Base-by-base conservation (phyloP, 2,113 vertebrate genomes). In the Mobula birostris region DNA sequence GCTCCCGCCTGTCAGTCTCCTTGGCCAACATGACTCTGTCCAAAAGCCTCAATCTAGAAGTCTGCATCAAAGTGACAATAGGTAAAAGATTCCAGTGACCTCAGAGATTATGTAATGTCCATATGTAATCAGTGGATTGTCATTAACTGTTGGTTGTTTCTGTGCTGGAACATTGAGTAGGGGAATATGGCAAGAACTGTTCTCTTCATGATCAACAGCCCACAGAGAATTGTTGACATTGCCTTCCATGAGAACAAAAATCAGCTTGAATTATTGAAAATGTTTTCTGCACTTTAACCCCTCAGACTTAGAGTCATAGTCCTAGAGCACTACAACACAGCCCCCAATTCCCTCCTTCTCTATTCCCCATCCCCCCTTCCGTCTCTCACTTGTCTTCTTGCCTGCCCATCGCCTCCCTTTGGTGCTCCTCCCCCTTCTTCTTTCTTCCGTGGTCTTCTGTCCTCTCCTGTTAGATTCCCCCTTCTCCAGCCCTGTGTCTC, bases 31-130 rank as follows among this genome's bases (percentile, higher is more conserved):
- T 88, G 21, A 12, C 58, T 91, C 68, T 68, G 87, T 91, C 66
- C n/a, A n/a, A 68, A 15, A 68, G 63, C 87, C 87, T 91, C 68
- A 63, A 68, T 91, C 87, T 91, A 21, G 63, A 91, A 68, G 87
- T 91, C 87, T 40, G 68, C 63, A n/a, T 91, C 87, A 91, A 91
- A 91, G 36, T 68, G 29, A n/a, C 21, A 21, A 15, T n/a, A 91
- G 87, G 66, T 91, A 29, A 91, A 0, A 91, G 68, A 15, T 2
- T n/a, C 68, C 14, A 68, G 17, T 91, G 63, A 91, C 29, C 15
- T 36, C 87, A 68, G 63, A 32, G 61, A 91, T 91, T 68, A 17
- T 63, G 36, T 70, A 92, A n/a, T 24, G 88, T 40, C 88, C 70
- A n/a, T 72, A 63, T 92, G 88, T 70, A 72, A n/a, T 40, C 29